Evolutionary conservation across 2,888 invertebrate genomes (phyloP).

Genomic region (Microplitis deprimator): DNA sequence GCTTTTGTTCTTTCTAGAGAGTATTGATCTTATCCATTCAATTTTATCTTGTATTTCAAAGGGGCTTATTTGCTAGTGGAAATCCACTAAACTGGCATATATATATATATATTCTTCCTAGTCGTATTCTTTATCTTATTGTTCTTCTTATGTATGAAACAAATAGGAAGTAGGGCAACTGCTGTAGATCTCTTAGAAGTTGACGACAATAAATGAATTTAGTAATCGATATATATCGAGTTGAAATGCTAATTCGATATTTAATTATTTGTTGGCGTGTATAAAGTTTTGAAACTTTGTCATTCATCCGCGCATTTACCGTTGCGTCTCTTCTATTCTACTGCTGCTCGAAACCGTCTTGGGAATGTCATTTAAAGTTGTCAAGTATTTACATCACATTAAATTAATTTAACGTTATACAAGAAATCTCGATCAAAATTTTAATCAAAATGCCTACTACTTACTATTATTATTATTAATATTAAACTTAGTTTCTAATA

Average conservation of each 20-base stretch:
- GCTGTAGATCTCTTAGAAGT: not conserved
- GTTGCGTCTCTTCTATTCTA: not conserved
- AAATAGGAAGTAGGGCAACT: not conserved
- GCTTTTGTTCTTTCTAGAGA: not conserved
- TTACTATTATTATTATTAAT: not conserved
- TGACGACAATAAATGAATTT: not conserved
- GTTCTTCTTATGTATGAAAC: not conserved
- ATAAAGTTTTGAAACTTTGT: constrained; percentile 1
- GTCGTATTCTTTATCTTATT: not conserved
- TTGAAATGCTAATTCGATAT: not conserved
- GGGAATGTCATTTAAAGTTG: not conserved
- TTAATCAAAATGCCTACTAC: not conserved
- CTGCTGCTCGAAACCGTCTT: not conserved
- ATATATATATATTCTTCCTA: not conserved
- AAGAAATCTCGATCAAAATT: not conserved
- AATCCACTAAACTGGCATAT: not conserved
- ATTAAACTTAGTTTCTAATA: not conserved
- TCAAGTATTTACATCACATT: not conserved
- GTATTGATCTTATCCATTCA: constrained; percentile 11
- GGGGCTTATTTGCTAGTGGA: not conserved
- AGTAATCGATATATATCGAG: not conserved
- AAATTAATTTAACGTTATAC: not conserved
- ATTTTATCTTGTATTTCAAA: not conserved
- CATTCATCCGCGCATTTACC: not conserved
- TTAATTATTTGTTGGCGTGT: not conserved